Base-by-base conservation (phyloP, 2,113 vertebrate species). In the Anhinga anhinga region DNA sequence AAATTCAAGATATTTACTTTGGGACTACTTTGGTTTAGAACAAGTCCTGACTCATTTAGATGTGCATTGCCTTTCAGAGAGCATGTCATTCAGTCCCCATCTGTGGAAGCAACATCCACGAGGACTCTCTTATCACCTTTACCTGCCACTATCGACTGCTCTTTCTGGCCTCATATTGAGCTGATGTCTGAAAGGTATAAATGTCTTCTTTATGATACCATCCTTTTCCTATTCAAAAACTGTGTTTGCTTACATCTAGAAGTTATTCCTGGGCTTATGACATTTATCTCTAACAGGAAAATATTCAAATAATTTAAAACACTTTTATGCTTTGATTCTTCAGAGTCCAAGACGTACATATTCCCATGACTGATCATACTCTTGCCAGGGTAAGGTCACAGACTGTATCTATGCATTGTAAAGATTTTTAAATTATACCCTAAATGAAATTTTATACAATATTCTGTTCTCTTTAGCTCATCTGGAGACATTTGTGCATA, bases 1-100 rank as follows among this genome's bases (percentile, higher is more conserved):
- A 65, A 84, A 70, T 14, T 16, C 5, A 50, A 69, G 9, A 87
- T 52, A 70, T 47, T 89, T 69, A 29, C 4, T 3, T 47, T 38
- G 17, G 12, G 10, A 45, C 7, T 84, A 18, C 10, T 77, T 77
- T 78, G 32, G 23, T 79, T 92, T 66, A 49, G 65, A 87, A 36
- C 9, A 73, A 63, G 13, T 74, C 19, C 15, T 70, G 13, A 38
- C 8, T 45, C 45, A 53, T 73, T 84, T 56, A 66, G 36, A 14
- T 22, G 10, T 38, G 4, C 13, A 10, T 4, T 84, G 29, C 32
- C 55, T 36, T 89, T 86, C 40, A 56, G 50, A 47, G 14, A 58
- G 5, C 0, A 15, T 10, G 0, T 21, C 4, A 13, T 73, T 42
- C 23, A 40, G 34, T 52, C n/a, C 11, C n/a, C 1, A 0, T 40